Base-by-base conservation (phyloP, 2,113 vertebrate genomes). In the Hyaena hyaena region DNA sequence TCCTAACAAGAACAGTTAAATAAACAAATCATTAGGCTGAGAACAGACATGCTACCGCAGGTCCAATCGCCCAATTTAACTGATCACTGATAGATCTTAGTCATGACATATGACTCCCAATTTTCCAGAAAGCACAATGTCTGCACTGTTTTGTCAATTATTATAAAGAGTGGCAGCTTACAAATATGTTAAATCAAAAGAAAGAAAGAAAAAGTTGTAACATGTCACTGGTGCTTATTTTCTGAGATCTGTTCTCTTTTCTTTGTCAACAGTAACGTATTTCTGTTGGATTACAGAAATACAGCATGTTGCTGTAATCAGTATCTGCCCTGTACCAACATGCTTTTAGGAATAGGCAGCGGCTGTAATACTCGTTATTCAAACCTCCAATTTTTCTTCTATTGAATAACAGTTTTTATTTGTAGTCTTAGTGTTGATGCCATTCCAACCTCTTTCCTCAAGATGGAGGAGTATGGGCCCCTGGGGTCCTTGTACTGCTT, bases 321-420 rank as follows among this genome's bases (percentile, higher is more conserved):
- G 85, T 93, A 48, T 97, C 80, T 93, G 68, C 88, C 90, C 94
- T 88, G 95, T 94, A 88, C 35, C 80, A 94, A 96, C 93, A 96
- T 90, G 10, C 85, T 94, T 92, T 97, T 84, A 95, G 65, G 43
- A 97, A 83, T 26, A 92, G 63, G 81, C 65, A 95, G 73, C 79
- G 83, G n/a, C 45, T 96, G 1, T 94, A 95, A 95, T 28, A 87
- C 33, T 80, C 84, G 84, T 85, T 68, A 97, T 95, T 96, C 80
- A 97, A 98, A 95, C 53, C 35, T 98, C 92, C 73, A 84, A 61
- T 97, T 98, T 98, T 97, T 97, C 96, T 98, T 80, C 48, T 74
- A 10, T 85, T 97, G 76, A 97, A 96, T 90, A 98, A 66, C 2
- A 97, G 66, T 81, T 96, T 85, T 90, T 97, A 97, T 98, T 97